Evolutionary conservation across 2,888 invertebrate species (phyloP), one percentile per base, ranked within the genome.

Genomic region (Tridacna crocea): DNA sequence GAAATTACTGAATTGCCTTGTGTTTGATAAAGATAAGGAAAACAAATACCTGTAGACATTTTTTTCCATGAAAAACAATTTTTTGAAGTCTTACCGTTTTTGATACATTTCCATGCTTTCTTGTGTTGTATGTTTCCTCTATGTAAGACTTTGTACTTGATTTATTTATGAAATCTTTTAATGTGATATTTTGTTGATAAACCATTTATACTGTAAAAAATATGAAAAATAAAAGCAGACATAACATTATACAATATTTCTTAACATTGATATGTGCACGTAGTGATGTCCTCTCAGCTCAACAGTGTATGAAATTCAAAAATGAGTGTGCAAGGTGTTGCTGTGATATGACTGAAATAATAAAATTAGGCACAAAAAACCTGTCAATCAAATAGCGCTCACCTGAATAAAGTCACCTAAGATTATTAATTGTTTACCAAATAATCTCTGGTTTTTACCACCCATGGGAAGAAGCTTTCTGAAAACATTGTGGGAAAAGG

Each of bases 151-250:
- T 66, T 66, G 8, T 46, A 36, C 36, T 66, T 46, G 26, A 46
- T 36, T 66, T 36, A 46, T 66, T 66, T 66, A 66, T 19, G 15
- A 61, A 17, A 66, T 66, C 27, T 66, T 66, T 66, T 46, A 66
- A 3, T 66, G 66, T 66, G 66, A 66, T 66, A 46, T 36, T 66
- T 66, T 66, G 66, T 66, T 66, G 66, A 66, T 66, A 66, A 66
- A 66, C 66, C 66, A 66, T 66, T 66, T 66, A 66, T 66, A 66
- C 66, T 66, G 66, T 66, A 66, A 27, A 46, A 66, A 46, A 46
- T 10, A 22, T n/a, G n/a, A 10, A 55, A 19, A 27, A 63, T 26
- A 27, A 24, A 63, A 63, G 24, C 27, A 63, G 27, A 36, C 36
- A 36, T 36, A 55, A 55, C 55, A 55, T 55, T 19, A 55, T 10